These are phyloP conservation scores for Ictalurus punctatus DNA, from an alignment of 2,113 vertebrate genomes.

Conservation along the genomic window DNA sequence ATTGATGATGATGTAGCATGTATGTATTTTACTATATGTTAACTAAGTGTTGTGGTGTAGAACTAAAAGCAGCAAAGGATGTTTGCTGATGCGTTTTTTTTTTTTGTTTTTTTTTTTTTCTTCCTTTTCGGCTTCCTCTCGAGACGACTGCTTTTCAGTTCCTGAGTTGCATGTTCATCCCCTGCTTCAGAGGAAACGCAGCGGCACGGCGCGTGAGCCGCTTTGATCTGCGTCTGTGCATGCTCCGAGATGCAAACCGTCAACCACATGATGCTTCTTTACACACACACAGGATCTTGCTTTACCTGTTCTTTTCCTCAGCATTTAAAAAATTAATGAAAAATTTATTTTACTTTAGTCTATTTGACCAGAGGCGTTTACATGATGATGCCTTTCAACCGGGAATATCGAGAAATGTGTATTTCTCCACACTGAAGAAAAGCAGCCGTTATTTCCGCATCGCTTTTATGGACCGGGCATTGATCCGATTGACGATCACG, in stretches of 20 bases:
- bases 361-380: not conserved
- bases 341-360: conserved; percentile 8
- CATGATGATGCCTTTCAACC: not conserved
- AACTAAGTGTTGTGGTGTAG: not conserved
- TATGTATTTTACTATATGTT: not conserved
- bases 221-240: conserved; percentile 25
- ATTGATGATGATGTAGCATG: not conserved
- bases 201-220: conserved; percentile 23
- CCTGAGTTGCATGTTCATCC: conserved; percentile 38
- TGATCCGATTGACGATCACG: not conserved
- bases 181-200: conserved; percentile 50
- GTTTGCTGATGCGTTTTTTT: conserved; percentile 16
- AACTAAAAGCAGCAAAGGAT: not conserved
- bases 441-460: not conserved
- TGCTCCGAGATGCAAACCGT: not conserved
- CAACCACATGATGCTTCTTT: not conserved
- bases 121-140: conserved; percentile 39
- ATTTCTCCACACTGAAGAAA: not conserved
- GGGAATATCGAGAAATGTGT: not conserved
- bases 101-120: not conserved
- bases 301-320: not conserved
- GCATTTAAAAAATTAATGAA: not conserved
- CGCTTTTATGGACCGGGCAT: not conserved
- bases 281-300: conserved; percentile 11
- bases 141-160: conserved; percentile 51